Evolutionary conservation across 2,797 vertebrate species (phyloP), one percentile per base, ranked within the genome.

Genomic region (Loriculus beryllinus): DNA sequence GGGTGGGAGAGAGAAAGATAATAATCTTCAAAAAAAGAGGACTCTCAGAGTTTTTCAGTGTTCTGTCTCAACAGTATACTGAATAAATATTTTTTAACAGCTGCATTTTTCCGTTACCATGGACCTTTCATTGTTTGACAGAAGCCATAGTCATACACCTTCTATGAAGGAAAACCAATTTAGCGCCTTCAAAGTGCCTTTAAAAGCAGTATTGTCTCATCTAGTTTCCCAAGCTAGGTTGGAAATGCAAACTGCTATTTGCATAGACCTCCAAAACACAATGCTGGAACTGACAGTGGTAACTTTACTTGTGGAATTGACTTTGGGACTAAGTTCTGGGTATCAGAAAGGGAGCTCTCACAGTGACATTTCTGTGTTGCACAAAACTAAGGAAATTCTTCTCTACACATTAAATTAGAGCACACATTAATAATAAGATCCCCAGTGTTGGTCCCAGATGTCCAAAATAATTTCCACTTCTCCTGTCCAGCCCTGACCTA

Each of bases 151-250:
- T 70, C 47, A 86, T 26, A 52, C 35, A 81, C 47, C 35, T 96
- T 82, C 80, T 49, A 33, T 57, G 82, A 92, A 87, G 56, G 48
- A 94, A 96, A 90, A 90, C 37, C 21, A 82, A 42, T 86, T 82
- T 77, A 91, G 19, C 15, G 70, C 68, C 45, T 79, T 63, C 70
- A 71, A 86, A 86, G 13, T 75, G 33, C 48, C 48, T 93, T 91
- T 91, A 86, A 86, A 86, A 90, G 60, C 28, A n/a, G 23, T 42
- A n/a, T 40, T 40, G 26, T 78, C 47, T 91, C 45, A 87, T 51
- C 57, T 62, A 49, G 43, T 79, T 94, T 86, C 56, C 52, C 63
- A 88, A 84, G n/a, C 40, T 92, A 77, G 86, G 21, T n/a, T 72
- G 40, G 82, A 92, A 93, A 84, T 52, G 20, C 23, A 78, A 29